phyloP scores from a whole-genome alignment of 2,888 invertebrate species.

The Norana najaformis region DNA sequence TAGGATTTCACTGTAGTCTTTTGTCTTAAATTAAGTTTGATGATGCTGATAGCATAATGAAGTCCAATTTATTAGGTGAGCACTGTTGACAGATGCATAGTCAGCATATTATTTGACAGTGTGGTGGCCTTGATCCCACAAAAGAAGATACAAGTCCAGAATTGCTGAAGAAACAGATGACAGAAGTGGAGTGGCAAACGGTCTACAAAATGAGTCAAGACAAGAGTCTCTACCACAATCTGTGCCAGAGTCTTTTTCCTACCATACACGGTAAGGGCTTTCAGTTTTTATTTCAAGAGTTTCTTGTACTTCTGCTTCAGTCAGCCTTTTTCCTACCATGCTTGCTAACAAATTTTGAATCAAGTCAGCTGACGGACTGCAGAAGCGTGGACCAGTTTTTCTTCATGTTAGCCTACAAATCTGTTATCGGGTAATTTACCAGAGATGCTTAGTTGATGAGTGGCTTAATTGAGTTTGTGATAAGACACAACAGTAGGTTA shows the following conservation, averaged over 20 bases:
- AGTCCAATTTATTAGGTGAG: neutral
- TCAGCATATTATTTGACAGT: slow-evolving; percentile 30
- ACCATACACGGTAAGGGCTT: slow-evolving; percentile 77
- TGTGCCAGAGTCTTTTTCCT: slow-evolving; percentile 89
- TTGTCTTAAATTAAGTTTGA: neutral
- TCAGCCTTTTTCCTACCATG: too few species aligned
- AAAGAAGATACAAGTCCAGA: slow-evolving; percentile 88
- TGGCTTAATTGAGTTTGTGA: too few species aligned
- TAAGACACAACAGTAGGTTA: too few species aligned
- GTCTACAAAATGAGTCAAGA: slow-evolving; percentile 97
- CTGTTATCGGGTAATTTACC: too few species aligned
- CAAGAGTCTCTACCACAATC: slow-evolving; percentile 81
- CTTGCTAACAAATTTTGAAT: too few species aligned
- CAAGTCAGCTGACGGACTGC: too few species aligned
- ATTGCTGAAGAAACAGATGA: slow-evolving; percentile 90
- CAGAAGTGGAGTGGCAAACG: slow-evolving; percentile 77
- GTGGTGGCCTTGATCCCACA: slow-evolving; percentile 64
- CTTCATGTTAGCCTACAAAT: too few species aligned
- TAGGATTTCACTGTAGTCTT: neutral
- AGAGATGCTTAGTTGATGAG: too few species aligned
- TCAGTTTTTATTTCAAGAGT: too few species aligned
- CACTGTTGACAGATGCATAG: too few species aligned
- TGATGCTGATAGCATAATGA: neutral
- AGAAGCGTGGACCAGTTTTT: too few species aligned
- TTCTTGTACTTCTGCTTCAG: too few species aligned